phyloP scores from a whole-genome alignment of 2,113 vertebrate species.

The Dromiciops gliroides region DNA sequence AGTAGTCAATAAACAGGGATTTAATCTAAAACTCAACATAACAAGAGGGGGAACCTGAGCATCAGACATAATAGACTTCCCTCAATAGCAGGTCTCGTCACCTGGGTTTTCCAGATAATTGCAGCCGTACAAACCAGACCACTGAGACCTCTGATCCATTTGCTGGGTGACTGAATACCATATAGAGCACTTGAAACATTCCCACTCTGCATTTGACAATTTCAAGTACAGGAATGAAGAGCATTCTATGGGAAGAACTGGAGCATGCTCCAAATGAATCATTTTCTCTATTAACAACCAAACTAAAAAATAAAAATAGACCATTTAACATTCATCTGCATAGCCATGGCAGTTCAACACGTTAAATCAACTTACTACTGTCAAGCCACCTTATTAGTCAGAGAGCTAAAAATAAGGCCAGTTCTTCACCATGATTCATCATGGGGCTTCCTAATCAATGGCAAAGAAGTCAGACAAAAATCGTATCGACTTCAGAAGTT shows the following conservation, averaged over 20 bases:
- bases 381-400: constrained; percentile 20
- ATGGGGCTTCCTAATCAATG: constrained; percentile 45
- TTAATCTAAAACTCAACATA: not conserved
- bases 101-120: not conserved
- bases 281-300: constrained; percentile 53
- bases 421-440: constrained; percentile 65
- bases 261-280: constrained; percentile 13
- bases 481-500: constrained; percentile 36
- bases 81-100: not conserved
- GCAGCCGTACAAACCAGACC: not conserved
- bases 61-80: not conserved
- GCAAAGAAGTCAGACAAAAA: constrained; percentile 61
- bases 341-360: constrained; percentile 32
- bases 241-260: constrained; percentile 9
- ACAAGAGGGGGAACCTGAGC: not conserved
- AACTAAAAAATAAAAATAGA: constrained; percentile 50
- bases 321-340: constrained; percentile 14
- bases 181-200: not conserved
- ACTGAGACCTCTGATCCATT: not conserved
- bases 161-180: constrained; percentile 26
- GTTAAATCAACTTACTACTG: constrained; percentile 56
- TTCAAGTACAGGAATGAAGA: constrained; percentile 45
- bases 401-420: constrained; percentile 63
- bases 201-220: constrained; percentile 40
- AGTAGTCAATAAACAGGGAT: not conserved